A percentile compares a stretch with the other conserved stretches of the same genome.
Conservation (phyloP, 2,113 vertebrate species). For the Terrapene triunguis region DNA sequence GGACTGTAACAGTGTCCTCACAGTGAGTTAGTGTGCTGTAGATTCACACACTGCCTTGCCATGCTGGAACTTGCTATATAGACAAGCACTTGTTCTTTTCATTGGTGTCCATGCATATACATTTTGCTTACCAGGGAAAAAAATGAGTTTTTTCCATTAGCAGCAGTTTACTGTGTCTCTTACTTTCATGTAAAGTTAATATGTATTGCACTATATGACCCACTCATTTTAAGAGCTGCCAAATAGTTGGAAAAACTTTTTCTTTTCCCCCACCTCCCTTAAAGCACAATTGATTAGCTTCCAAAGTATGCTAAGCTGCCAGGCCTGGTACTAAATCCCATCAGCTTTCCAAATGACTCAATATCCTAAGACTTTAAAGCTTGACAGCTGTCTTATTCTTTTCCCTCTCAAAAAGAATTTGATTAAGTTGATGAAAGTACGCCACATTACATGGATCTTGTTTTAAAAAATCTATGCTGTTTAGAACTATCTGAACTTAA, state of each 20-base stretch:
- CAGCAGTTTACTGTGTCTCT: not conserved
- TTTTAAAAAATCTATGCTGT: not conserved
- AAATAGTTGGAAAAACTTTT: accelerated
- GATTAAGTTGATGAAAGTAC: not conserved
- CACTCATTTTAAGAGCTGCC: not conserved
- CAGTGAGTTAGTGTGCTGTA: not conserved
- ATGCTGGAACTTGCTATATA: not conserved
- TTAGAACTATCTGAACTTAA: not conserved
- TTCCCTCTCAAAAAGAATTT: not conserved
- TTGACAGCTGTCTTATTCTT: not conserved
- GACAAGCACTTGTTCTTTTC: not conserved
- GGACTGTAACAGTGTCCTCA: not conserved
- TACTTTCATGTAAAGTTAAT: not conserved
- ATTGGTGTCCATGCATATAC: not conserved
- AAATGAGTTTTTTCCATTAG: not conserved
- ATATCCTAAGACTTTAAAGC: constrained; percentile 7
- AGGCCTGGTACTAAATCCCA: not conserved
- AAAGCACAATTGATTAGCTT: not conserved
- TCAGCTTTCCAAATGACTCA: constrained; percentile 13
- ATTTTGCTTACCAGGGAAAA: not conserved
- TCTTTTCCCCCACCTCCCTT: not conserved
- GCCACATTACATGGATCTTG: accelerated
- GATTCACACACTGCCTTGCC: not conserved
- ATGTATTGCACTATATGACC: accelerated
- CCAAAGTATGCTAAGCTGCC: not conserved